phyloP scores from a whole-genome alignment of 1,140 invertebrate species.

The Oryctes rhinoceros region DNA sequence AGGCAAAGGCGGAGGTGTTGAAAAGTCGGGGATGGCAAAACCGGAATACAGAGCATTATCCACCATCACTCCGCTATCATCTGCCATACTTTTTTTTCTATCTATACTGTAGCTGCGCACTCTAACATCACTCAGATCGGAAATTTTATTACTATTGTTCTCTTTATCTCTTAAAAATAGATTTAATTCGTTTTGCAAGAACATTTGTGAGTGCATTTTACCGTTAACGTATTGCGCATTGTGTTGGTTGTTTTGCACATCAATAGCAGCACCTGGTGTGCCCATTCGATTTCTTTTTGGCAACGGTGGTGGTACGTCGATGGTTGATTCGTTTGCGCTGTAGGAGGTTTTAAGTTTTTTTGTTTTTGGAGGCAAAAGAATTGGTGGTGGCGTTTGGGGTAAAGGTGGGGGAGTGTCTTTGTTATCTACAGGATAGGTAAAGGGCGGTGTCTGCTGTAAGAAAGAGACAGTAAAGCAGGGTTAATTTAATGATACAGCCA shows the following conservation, averaged over 20 bases:
- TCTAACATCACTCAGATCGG: background rate
- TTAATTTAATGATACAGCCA: constrained; percentile 48
- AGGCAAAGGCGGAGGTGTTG: constrained; percentile 68
- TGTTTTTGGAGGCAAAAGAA: constrained; percentile 48
- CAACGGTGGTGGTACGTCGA: constrained; percentile 57
- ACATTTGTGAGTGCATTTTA: constrained; percentile 44
- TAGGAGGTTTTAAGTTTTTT: constrained; percentile 38
- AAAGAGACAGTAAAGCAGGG: constrained; percentile 58
- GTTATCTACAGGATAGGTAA: constrained; percentile 40
- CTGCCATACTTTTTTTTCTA: background rate
- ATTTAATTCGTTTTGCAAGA: constrained; percentile 36
- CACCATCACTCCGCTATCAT: constrained; percentile 37
- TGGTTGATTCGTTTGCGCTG: constrained; percentile 46
- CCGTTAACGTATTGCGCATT: constrained; percentile 44
- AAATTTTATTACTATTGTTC: constrained; percentile 6
- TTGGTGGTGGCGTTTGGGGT: constrained; percentile 47
- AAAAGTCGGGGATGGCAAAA: constrained; percentile 13
- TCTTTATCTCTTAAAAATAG: constrained; percentile 14
- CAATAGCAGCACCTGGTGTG: constrained; percentile 34
- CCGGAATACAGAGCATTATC: constrained; percentile 49
- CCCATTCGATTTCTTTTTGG: constrained; percentile 54
- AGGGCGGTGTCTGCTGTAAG: constrained; percentile 57
- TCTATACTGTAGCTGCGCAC: constrained; percentile 8
- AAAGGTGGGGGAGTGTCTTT: constrained; percentile 48
- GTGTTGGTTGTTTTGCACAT: constrained; percentile 48